Evolutionary conservation across 2,113 vertebrate species (phyloP).

Genomic region (Peromyscus californicus): DNA sequence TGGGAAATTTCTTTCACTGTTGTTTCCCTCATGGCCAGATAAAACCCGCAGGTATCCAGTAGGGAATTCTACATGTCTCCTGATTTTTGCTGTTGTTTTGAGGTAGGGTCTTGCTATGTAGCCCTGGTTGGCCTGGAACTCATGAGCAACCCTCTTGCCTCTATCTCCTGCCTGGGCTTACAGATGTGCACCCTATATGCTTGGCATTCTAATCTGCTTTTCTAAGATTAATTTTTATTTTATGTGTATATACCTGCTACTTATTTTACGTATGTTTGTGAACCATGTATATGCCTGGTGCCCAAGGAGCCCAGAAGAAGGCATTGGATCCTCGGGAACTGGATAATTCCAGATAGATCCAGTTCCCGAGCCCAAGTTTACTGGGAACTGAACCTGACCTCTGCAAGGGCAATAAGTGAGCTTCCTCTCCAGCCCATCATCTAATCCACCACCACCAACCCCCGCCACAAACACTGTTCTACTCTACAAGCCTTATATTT

Average conservation of each 20-base stretch:
- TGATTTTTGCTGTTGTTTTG: not conserved
- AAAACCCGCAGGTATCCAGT: not conserved
- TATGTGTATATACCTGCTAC: not conserved
- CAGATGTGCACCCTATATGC: not conserved
- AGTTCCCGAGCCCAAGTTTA: not conserved
- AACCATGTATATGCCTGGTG: not conserved
- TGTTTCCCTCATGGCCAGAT: not conserved
- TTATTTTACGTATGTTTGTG: not conserved
- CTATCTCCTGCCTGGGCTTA: not conserved
- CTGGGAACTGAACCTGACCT: not conserved
- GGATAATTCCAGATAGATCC: not conserved
- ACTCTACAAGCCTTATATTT: not conserved
- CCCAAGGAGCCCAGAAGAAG: not conserved
- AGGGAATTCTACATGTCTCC: conserved; percentile 1
- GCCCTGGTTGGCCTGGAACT: not conserved
- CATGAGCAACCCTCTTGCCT: not conserved
- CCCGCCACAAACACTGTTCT: not conserved
- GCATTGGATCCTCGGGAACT: not conserved
- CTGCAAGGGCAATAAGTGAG: not conserved
- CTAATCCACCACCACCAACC: not conserved
- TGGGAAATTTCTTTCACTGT: conserved; percentile 1
- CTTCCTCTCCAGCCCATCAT: no score
- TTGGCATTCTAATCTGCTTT: not conserved
- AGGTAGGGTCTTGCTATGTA: not conserved
- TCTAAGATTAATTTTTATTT: not conserved